Evolutionary conservation across 2,797 vertebrate species (phyloP), one percentile per base, ranked within the genome.

Genomic region (Microcaecilia unicolor): DNA sequence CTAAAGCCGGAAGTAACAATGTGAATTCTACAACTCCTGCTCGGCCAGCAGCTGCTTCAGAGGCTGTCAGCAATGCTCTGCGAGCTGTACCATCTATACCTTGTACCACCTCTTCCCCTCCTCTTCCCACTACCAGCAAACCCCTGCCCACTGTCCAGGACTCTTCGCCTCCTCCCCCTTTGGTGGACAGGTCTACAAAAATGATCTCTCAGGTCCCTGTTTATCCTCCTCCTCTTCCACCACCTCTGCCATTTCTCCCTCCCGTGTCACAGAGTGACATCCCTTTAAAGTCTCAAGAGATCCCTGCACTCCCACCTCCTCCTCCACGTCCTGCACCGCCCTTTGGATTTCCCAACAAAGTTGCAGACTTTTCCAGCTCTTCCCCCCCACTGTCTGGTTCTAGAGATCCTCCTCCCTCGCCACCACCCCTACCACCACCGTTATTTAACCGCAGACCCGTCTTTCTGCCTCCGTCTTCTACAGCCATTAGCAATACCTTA

Each of bases 251-350:
- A 48, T 77, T 82, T 1, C 76, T 74, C 1, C 67, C 67, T 1
- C 72, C 78, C 9, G 64, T 80, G 0, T 26, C 46, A 4, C 84
- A 78, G 20, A 25, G 61, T 5, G 81, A 83, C 55, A 91, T 78
- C 35, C 74, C 76, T 13, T 57, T 61, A n/a, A 91, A 82, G 78
- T 53, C 78, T 8, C 85, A 76, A 10, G 31, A 83, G 3, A 44
- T 63, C 7, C 31, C 63, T 6, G 14, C 55, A 23, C 33, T 44
- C 3, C 40, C 48, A 1, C 59, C 60, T 2, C 62, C 51, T 4
- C 61, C 65, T 5, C 58, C 76, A 48, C 64, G 78, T 26, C 35
- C 43, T 4, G 9, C 39, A 1, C 55, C 62, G 1, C 58, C 71
- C 5, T 31, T 44, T 7, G 63, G 57, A 15, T 42, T 61, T 16